Conservation (phyloP, 2,888 invertebrate species). For the Agapostemon virescens region DNA sequence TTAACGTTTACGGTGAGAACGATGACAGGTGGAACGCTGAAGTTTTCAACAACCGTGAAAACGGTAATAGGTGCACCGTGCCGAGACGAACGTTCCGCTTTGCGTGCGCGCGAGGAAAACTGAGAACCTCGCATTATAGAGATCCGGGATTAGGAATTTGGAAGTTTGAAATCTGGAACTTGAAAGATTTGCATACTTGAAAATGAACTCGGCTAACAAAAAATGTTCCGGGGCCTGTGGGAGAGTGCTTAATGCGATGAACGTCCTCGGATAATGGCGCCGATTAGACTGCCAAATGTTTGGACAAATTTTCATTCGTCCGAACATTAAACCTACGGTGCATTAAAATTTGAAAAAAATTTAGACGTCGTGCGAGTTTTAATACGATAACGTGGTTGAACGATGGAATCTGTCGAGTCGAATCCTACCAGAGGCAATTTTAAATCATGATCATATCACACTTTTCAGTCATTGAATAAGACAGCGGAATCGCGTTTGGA, state of each 20-base stretch:
- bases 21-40: slow-evolving; percentile 49
- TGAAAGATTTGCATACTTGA: slow-evolving; percentile 1
- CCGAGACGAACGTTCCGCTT: slow-evolving; percentile 47
- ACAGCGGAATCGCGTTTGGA: too few relatives aligned
- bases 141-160: slow-evolving; percentile 27
- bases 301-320: background rate
- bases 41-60: slow-evolving; percentile 45
- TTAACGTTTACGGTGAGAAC: slow-evolving; percentile 55
- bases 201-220: background rate
- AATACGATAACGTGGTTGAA: too few relatives aligned
- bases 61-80: slow-evolving; percentile 54
- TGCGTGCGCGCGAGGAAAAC: slow-evolving; percentile 32
- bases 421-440: too few relatives aligned
- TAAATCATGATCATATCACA: too few relatives aligned
- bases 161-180: slow-evolving; percentile 3
- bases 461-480: too few relatives aligned
- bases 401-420: too few relatives aligned
- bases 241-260: background rate
- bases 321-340: too few relatives aligned
- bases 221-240: background rate
- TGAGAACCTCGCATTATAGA: slow-evolving; percentile 17
- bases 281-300: background rate
- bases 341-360: too few relatives aligned
- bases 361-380: too few relatives aligned
- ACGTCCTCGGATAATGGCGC: background rate